Evolutionary conservation across 2,797 vertebrate species (phyloP).

Genomic region (Clarias fuscus): DNA sequence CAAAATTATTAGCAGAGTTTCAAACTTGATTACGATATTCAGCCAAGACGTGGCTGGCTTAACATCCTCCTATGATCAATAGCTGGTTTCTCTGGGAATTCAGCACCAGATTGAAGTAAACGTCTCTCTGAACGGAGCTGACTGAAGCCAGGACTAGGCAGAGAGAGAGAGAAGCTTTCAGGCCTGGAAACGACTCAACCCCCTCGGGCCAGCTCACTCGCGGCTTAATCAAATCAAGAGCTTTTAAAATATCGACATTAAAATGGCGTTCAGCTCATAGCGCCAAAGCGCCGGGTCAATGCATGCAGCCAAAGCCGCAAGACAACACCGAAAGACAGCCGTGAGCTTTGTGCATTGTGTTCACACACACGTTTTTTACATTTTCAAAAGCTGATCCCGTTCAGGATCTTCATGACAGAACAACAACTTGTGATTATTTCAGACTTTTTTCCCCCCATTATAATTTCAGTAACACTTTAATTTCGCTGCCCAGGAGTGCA

Average conservation of each 20-base stretch:
- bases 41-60: not conserved
- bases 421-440: not conserved
- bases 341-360: not conserved
- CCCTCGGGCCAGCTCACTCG: conserved; percentile 29
- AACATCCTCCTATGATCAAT: conserved; percentile 22
- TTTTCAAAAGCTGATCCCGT: no score
- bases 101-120: not conserved
- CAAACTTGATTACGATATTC: not conserved
- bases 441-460: not conserved
- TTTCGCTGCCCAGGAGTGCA: not conserved
- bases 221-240: conserved; percentile 43
- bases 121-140: not conserved
- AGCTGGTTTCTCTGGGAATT: conserved; percentile 20
- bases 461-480: not conserved
- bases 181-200: conserved; percentile 42
- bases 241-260: conserved; percentile 47
- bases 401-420: not conserved
- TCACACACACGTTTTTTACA: not conserved
- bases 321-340: not conserved
- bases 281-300: conserved; percentile 19
- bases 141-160: not conserved
- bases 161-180: conserved; percentile 17
- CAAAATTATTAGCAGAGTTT: not conserved
- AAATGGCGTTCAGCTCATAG: conserved; percentile 28
- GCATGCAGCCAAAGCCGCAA: not conserved